Percentiles rank a stretch among this genome's conserved stretches.
phyloP scores from a whole-genome alignment of 2,113 vertebrate genomes.

The Cichladusa arquata region DNA sequence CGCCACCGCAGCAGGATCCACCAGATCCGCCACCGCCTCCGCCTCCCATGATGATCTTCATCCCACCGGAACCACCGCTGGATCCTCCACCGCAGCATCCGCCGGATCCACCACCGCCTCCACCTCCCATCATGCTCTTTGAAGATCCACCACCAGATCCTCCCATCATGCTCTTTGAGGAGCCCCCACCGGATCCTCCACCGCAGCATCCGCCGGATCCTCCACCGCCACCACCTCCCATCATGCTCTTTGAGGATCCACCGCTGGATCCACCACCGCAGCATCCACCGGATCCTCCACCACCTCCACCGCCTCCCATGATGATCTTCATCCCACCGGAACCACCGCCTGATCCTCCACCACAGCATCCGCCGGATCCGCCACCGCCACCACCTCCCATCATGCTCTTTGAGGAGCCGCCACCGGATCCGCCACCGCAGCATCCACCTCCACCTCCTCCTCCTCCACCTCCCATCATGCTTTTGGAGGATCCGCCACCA shows the following conservation, averaged over 20 bases:
- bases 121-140: background rate
- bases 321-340: background rate
- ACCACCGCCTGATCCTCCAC: background rate
- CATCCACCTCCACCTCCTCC: background rate
- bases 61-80: background rate
- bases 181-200: background rate
- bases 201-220: background rate
- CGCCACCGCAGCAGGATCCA: fast-evolving
- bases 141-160: too few relatives aligned
- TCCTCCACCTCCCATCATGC: fast-evolving
- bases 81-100: background rate
- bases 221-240: background rate
- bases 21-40: background rate
- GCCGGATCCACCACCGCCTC: background rate
- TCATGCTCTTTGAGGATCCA: background rate
- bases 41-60: fast-evolving
- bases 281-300: too few relatives aligned
- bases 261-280: background rate
- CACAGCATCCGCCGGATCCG: background rate
- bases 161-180: background rate
- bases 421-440: fast-evolving
- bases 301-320: background rate
- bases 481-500: background rate
- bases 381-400: background rate
- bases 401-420: fast-evolving